Base-by-base conservation (phyloP, 2,888 invertebrate genomes). In the Abrostola triplasia region DNA sequence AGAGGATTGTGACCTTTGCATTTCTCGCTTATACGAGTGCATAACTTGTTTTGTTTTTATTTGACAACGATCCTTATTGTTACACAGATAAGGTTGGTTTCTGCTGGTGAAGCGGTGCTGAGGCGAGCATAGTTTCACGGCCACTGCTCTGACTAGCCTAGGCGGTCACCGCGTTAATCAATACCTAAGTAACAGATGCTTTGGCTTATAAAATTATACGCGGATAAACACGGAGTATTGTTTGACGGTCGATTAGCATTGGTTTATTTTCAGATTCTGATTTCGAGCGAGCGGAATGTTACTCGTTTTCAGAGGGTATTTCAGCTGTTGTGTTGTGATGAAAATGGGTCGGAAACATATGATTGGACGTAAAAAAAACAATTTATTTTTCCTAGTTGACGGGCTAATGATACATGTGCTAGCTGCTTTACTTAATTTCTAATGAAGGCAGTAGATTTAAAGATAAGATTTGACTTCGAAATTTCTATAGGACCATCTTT, bases 1-100 rank as follows among this genome's bases (percentile, higher is more conserved):
- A 84, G 76, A 82, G 83, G 67, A 73, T 79, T 84, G 82, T 73
- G 78, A 81, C 86, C 84, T 87, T 84, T 85, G 76, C 81, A 83
- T 84, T 86, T 84, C 80, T 80, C 81, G 74, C 69, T 64, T 67
- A 69, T 55, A 44, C 67, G 66, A 70, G 71, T 79, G 79, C 80
- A 79, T 80, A 76, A 59, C 58, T 58, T 57, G 44, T 40, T 51
- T 37, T 36, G 51, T 55, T 54, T 55, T 47, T 50, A 59, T 47
- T 64, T 47, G 13, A 82, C 67, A 73, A 42, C 66, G n/a, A 53
- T 44, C 67, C 62, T 66, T 80, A 72, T 50, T 10, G 0, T 5
- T 12, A 47, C 6, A 1, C 0, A 0, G 0, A 7, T 80, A 86
- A 65, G 78, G 83, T 80, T 52, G 53, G 62, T 66, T 76, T 72